These are phyloP conservation scores for Pheosia gnoma DNA, from an alignment of 2,888 invertebrate genomes.

Conservation along the genomic window DNA sequence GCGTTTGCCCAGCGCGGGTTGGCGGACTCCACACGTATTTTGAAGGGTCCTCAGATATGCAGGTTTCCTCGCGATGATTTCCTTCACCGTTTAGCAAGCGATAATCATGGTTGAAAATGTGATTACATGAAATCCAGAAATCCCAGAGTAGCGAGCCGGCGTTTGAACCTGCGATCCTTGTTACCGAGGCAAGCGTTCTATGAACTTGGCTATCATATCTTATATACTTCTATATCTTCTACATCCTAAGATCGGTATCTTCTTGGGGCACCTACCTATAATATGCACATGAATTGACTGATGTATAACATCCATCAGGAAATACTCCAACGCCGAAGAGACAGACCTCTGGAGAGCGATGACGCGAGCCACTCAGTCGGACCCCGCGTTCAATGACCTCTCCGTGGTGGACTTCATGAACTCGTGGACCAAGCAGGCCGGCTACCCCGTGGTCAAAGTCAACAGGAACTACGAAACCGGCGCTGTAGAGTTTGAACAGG, in stretches of 20 bases:
- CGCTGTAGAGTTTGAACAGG: constrained; percentile 76
- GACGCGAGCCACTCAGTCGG: constrained; percentile 57
- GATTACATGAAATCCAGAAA: too few relatives aligned
- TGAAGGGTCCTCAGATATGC: too few relatives aligned
- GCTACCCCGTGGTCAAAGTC: constrained; percentile 87
- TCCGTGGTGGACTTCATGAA: constrained; percentile 86
- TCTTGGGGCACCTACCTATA: neutral
- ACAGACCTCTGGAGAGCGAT: constrained; percentile 87
- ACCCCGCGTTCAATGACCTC: constrained; percentile 62
- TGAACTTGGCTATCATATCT: too few relatives aligned
- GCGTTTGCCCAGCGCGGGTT: too few relatives aligned
- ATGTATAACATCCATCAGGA: constrained; percentile 56
- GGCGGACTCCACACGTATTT: too few relatives aligned
- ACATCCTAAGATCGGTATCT: neutral
- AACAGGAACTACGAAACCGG: constrained; percentile 78
- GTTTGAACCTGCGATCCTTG: too few relatives aligned
- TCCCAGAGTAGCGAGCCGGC: too few relatives aligned
- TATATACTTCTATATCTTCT: too few relatives aligned
- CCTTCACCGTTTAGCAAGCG: too few relatives aligned
- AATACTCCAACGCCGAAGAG: constrained; percentile 85
- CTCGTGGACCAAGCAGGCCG: constrained; percentile 89
- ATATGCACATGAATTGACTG: neutral
- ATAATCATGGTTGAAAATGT: too few relatives aligned
- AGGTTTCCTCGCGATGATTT: too few relatives aligned
- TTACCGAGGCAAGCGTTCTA: too few relatives aligned